Conservation (phyloP, 2,113 vertebrate species). For the Motacilla tschutschensis region DNA sequence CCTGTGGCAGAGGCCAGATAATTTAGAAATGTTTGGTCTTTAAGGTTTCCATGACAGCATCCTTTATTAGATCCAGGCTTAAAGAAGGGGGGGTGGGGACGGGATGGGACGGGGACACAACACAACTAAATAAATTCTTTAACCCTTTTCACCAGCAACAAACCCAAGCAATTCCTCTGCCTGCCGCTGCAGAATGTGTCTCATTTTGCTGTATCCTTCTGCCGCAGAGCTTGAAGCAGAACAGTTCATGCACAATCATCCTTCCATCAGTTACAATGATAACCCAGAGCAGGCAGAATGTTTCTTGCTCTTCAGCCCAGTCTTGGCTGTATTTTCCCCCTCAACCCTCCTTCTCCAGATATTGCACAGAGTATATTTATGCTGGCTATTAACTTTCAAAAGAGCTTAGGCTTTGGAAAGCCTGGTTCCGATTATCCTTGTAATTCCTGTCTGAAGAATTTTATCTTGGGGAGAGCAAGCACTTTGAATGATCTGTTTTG, state of each 20-base stretch:
- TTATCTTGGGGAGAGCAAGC: not conserved
- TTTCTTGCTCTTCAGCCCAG: not conserved
- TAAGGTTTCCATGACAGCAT: slow-evolving; percentile 41
- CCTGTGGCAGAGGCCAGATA: slow-evolving; percentile 48
- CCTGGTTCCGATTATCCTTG: slow-evolving; percentile 22
- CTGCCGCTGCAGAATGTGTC: not conserved
- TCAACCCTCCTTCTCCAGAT: not conserved
- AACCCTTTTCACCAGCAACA: not conserved
- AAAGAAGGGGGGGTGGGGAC: not conserved
- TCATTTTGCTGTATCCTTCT: not conserved
- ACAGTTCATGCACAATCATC: not conserved
- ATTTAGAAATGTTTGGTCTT: slow-evolving; percentile 36
- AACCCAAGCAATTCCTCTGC: not conserved
- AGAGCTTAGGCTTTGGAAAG: not conserved
- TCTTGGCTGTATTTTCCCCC: not conserved
- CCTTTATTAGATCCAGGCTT: slow-evolving; percentile 42
- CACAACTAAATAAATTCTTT: not conserved
- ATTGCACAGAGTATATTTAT: slow-evolving; percentile 11
- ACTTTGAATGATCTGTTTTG: not conserved
- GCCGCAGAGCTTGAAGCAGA: not conserved
- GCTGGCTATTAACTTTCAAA: slow-evolving; percentile 39
- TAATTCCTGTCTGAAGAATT: not conserved
- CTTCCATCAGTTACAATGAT: not conserved
- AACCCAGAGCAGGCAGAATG: not conserved
- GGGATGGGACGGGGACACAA: too few relatives aligned